phyloP scores from a whole-genome alignment of 2,113 vertebrate species.

The Heterochromis multidens region DNA sequence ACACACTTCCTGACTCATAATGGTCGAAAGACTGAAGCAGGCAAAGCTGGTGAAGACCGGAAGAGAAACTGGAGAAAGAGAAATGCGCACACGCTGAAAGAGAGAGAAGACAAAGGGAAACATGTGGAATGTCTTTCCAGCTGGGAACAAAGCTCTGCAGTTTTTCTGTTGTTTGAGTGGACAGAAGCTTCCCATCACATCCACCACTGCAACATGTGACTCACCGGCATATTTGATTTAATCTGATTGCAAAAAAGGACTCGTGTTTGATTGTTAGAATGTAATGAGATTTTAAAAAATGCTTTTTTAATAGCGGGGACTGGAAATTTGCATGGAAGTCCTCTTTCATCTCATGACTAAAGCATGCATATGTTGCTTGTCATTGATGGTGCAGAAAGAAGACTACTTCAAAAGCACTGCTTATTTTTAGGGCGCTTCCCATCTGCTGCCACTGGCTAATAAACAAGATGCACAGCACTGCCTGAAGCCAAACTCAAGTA shows the following conservation, averaged over 20 bases:
- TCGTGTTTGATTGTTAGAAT: not conserved
- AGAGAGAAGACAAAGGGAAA: conserved; percentile 26
- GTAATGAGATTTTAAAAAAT: not conserved
- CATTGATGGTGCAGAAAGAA: not conserved
- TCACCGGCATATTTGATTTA: not conserved
- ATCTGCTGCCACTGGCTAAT: conserved; percentile 10
- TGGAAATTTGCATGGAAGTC: not conserved
- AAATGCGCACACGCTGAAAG: not conserved
- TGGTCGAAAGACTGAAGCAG: conserved; percentile 4
- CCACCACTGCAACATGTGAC: not conserved
- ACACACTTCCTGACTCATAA: conserved; percentile 49
- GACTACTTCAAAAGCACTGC: not conserved
- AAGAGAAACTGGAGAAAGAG: not conserved
- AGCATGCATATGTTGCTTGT: not conserved
- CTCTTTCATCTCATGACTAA: not conserved
- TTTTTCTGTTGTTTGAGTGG: not conserved
- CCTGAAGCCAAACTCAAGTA: not conserved
- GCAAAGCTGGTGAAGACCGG: not conserved
- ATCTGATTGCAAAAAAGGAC: not conserved
- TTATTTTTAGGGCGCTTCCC: conserved; percentile 9
- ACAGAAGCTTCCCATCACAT: conserved; percentile 22
- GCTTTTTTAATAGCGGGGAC: not conserved
- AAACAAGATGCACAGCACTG: conserved; percentile 9
- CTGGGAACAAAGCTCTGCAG: not conserved
- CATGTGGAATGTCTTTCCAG: not conserved